Percentiles rank a stretch among this genome's conserved stretches.
Evolutionary conservation across 1,140 invertebrate genomes (phyloP).

Genomic region (Whitmania pigra): DNA sequence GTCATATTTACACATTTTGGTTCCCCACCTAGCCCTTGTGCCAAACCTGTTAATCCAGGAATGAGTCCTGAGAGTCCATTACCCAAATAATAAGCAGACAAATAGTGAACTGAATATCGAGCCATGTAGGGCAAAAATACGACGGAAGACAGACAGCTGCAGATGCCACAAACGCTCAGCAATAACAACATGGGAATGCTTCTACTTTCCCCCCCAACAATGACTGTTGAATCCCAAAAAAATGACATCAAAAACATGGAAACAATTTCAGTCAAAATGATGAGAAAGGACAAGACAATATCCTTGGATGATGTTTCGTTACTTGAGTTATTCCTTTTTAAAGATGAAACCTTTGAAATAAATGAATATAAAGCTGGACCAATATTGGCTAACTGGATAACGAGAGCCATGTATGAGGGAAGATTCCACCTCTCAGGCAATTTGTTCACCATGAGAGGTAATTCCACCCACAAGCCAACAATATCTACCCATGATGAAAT

Average conservation of each 20-base stretch:
- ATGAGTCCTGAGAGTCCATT: slow-evolving; percentile 19
- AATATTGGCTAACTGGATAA: slow-evolving; percentile 46
- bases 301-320: not conserved
- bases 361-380: slow-evolving; percentile 13
- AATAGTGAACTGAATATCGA: slow-evolving; percentile 10
- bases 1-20: slow-evolving; percentile 12
- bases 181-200: slow-evolving; percentile 58
- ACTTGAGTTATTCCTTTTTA: too few species aligned
- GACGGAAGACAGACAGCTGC: slow-evolving; percentile 75
- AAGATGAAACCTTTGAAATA: slow-evolving; percentile 2
- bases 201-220: slow-evolving; percentile 37
- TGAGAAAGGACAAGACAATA: not conserved
- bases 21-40: slow-evolving; percentile 13
- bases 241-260: slow-evolving; percentile 14
- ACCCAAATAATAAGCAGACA: slow-evolving; percentile 19
- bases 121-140: slow-evolving; percentile 39
- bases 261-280: slow-evolving; percentile 10
- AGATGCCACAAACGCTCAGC: slow-evolving; percentile 61
- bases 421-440: slow-evolving; percentile 72
- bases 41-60: slow-evolving; percentile 16
- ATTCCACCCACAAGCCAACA: slow-evolving; percentile 71
- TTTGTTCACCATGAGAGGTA: slow-evolving; percentile 61
- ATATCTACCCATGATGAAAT: slow-evolving; percentile 73
- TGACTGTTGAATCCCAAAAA: slow-evolving; percentile 14
- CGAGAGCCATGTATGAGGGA: slow-evolving; percentile 61